phyloP scores from a whole-genome alignment of 2,797 vertebrate species.

The Pygocentrus nattereri region DNA sequence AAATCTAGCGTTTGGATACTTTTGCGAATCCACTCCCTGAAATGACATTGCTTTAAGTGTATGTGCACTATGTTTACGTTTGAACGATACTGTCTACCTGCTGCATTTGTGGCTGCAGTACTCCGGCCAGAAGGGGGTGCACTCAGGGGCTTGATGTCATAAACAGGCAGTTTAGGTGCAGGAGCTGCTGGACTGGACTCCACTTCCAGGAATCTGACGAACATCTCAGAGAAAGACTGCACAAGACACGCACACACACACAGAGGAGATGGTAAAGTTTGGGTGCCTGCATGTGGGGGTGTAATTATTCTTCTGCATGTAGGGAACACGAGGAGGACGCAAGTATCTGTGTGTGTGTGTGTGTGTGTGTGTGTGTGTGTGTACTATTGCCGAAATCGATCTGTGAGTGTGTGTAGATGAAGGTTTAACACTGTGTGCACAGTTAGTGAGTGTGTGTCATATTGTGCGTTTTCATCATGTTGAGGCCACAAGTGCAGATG shows the following conservation, averaged over 20 bases:
- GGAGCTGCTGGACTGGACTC: conserved; percentile 91
- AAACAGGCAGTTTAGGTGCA: conserved; percentile 85
- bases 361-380: conserved; percentile 2
- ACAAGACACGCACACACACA: conserved; percentile 28
- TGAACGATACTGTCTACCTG: conserved; percentile 28
- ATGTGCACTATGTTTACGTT: background rate
- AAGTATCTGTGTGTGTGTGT: background rate
- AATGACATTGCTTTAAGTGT: too few species aligned
- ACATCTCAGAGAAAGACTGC: conserved; percentile 98
- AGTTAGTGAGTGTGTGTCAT: background rate
- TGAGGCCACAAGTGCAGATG: too few species aligned
- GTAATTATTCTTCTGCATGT: background rate
- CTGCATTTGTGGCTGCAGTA: conserved; percentile 49
- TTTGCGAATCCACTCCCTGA: too few species aligned
- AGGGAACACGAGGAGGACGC: too few species aligned
- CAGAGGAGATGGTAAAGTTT: background rate
- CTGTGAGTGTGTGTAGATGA: background rate
- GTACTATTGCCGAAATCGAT: background rate
- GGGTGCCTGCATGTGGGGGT: background rate
- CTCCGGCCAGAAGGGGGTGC: conserved; percentile 76
- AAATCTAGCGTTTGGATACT: too few species aligned
- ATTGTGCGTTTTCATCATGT: too few species aligned
- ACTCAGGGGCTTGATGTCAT: conserved; percentile 86
- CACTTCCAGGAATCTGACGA: conserved; percentile 95
- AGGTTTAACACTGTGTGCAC: background rate